phyloP scores from a whole-genome alignment of 1,140 invertebrate species.

The Diachasma alloeum region DNA sequence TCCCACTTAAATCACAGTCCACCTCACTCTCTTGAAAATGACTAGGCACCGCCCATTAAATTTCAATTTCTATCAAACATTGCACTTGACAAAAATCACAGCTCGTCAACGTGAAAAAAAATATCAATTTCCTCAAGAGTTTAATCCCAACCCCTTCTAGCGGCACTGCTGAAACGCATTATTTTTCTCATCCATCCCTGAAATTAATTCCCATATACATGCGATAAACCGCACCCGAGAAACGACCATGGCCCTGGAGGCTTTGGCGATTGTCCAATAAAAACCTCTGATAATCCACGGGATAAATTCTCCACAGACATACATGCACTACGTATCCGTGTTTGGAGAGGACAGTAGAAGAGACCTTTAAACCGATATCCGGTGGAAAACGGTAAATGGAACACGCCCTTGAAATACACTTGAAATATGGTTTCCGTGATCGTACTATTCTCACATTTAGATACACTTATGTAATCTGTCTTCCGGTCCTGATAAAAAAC shows the following conservation, averaged over 20 bases:
- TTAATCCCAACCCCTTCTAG: not conserved
- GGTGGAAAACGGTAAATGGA: constrained; percentile 6
- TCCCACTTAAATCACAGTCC: too few species aligned
- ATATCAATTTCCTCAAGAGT: not conserved
- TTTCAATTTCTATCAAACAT: not conserved
- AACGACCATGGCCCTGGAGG: constrained; percentile 1
- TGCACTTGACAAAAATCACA: not conserved
- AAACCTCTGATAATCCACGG: constrained; percentile 5
- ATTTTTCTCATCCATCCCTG: not conserved
- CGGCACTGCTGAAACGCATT: not conserved
- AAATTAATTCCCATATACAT: constrained; percentile 4
- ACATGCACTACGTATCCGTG: not conserved
- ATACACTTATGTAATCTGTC: not conserved
- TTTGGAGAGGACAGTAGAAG: not conserved
- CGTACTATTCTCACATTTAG: not conserved
- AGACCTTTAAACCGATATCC: constrained; percentile 8
- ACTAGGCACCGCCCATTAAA: too few species aligned
- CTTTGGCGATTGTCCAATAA: constrained; percentile 5
- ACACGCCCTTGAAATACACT: constrained; percentile 14
- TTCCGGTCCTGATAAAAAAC: not conserved
- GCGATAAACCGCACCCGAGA: constrained; percentile 1
- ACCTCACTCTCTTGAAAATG: too few species aligned
- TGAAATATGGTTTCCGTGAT: constrained; percentile 5
- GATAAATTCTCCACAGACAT: not conserved
- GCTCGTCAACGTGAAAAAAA: not conserved